Evolutionary conservation across 2,888 invertebrate genomes (phyloP), one percentile per base, ranked within the genome.

Genomic region (Parasteatoda lunata): DNA sequence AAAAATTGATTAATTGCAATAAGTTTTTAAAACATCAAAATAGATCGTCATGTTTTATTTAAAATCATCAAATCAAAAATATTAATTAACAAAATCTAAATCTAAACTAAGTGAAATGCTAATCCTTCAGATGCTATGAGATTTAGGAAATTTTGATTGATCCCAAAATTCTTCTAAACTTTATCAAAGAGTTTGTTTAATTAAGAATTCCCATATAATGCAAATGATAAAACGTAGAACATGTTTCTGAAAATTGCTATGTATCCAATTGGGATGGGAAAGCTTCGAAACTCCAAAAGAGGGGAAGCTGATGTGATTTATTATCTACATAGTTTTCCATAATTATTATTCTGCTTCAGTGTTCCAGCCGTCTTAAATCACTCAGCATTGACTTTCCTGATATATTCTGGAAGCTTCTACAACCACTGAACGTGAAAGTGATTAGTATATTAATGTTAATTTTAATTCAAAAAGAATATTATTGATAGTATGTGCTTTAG

Each of bases 261-360:
- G n/a, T 45, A 68, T 68, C 15, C 59, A 59, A 59, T 59, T 59
- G 59, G 30, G 9, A 59, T 59, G 59, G 59, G 59, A 59, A 59
- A n/a, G 30, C 47, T 13, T 65, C 30, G 45, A 45, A 15, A 15
- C 13, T 73, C 54, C 52, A 15, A 73, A 52, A 15, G 52, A n/a
- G 70, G n/a, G 15, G 48, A 45, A 59, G 11, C 72, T 48, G 52
- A 59, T 69, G 81, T 81, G 66, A 81, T 81, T 81, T 75, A 81
- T 81, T 81, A 81, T 75, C 68, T 48, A 48, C 69, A 75, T 75
- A 54, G 73, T 45, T 73, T 66, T 73, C 54, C 75, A 52, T 81
- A 75, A 81, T 81, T 81, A 75, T 75, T 81, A 81, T 81, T 75
- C 81, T 81, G 81, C 75, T 81, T 81, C 73, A 75, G 81, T 75